Evolutionary conservation across 2,888 invertebrate species (phyloP).

Genomic region (Suillia variegata): DNA sequence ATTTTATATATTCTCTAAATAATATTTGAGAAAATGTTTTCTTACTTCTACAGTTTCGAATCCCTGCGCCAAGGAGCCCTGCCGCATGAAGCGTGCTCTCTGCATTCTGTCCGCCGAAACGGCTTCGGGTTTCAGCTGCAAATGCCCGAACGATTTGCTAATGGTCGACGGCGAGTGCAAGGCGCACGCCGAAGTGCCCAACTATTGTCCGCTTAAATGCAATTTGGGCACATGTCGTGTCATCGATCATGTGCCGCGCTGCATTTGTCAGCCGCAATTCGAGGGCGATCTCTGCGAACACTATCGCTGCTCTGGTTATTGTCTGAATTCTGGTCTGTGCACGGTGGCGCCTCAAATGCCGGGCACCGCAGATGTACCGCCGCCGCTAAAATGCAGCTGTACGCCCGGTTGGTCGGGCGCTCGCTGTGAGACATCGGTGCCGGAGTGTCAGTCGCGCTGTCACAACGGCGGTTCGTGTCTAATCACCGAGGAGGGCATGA

Average conservation of each 20-base stretch:
- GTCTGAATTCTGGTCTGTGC: slow-evolving; percentile 69
- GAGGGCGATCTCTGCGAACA: slow-evolving; percentile 72
- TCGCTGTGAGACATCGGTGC: slow-evolving; percentile 68
- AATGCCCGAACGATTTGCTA: slow-evolving; percentile 66
- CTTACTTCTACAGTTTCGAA: slow-evolving; percentile 65
- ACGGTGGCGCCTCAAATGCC: slow-evolving; percentile 58
- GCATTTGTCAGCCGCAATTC: slow-evolving; percentile 70
- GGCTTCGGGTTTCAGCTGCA: slow-evolving; percentile 61
- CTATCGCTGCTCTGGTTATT: slow-evolving; percentile 72
- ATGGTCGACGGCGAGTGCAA: slow-evolving; percentile 55
- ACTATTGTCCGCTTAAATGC: slow-evolving; percentile 65
- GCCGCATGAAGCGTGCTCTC: slow-evolving; percentile 68
- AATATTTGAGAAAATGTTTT: too few relatives aligned
- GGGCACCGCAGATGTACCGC: slow-evolving; percentile 46
- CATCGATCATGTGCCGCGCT: slow-evolving; percentile 65
- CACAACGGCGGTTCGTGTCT: slow-evolving; percentile 69
- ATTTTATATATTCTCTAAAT: too few relatives aligned
- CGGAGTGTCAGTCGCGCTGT: slow-evolving; percentile 66
- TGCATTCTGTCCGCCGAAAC: slow-evolving; percentile 64
- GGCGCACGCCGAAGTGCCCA: slow-evolving; percentile 50
- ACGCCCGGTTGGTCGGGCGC: slow-evolving; percentile 70
- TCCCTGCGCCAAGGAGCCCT: slow-evolving; percentile 67
- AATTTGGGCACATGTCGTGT: slow-evolving; percentile 68
- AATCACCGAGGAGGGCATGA: slow-evolving; percentile 54
- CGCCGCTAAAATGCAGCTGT: slow-evolving; percentile 65